A percentile compares a stretch with the other conserved stretches of the same genome.
Evolutionary conservation across 2,888 invertebrate genomes (phyloP).

Genomic region (Chymomyza caudatula): DNA sequence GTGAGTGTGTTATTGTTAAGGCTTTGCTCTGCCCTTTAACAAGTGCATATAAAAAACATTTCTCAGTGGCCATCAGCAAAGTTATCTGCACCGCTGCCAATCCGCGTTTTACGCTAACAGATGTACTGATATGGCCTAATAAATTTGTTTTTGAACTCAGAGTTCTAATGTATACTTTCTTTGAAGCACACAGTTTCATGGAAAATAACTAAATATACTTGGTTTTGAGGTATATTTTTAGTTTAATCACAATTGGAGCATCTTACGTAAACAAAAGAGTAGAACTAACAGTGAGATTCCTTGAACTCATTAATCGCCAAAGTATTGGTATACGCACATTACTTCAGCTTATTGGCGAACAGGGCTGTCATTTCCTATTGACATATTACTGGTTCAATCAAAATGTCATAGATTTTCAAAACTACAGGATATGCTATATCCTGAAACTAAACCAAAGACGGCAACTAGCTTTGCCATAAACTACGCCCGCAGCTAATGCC

Average conservation of each 20-base stretch:
- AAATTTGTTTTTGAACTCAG: too few relatives aligned
- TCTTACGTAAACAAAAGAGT: not conserved
- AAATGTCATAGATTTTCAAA: not conserved
- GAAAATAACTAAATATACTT: too few relatives aligned
- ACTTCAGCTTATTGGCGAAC: not conserved
- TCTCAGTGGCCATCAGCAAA: too few relatives aligned
- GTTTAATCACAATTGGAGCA: not conserved
- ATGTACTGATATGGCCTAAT: too few relatives aligned
- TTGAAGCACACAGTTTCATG: too few relatives aligned
- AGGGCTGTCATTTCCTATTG: constrained; percentile 21
- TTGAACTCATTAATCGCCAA: not conserved
- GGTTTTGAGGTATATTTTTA: too few relatives aligned
- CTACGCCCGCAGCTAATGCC: constrained; percentile 1
- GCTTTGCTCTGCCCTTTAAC: too few relatives aligned
- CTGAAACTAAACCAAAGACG: constrained; percentile 13
- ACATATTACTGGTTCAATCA: constrained; percentile 1
- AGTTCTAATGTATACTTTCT: too few relatives aligned
- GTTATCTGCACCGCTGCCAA: too few relatives aligned
- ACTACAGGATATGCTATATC: not conserved
- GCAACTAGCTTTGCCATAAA: not conserved
- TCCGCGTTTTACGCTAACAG: too few relatives aligned
- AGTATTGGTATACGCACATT: not conserved
- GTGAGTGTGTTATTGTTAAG: too few relatives aligned
- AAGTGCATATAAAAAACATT: too few relatives aligned
- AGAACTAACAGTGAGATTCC: not conserved